Evolutionary conservation across 2,113 vertebrate species (phyloP).

Genomic region (Xyliphius kryptos): DNA sequence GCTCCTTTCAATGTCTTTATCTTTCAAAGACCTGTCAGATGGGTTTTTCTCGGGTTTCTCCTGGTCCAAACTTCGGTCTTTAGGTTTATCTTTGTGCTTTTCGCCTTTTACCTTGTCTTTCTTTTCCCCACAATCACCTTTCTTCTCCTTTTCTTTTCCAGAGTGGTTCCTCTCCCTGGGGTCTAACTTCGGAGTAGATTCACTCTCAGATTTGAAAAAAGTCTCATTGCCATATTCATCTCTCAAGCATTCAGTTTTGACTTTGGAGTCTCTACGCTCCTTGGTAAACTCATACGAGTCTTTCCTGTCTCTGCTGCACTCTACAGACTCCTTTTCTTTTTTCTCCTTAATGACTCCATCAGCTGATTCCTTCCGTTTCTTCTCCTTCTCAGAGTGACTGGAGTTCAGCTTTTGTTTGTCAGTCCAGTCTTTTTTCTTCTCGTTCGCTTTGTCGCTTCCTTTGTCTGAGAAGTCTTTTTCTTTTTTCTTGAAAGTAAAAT

Average conservation of each 20-base stretch:
- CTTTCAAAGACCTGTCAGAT: slow-evolving; percentile 76
- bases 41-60: slow-evolving; percentile 78
- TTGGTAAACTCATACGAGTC: slow-evolving; percentile 75
- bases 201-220: slow-evolving; percentile 73
- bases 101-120: slow-evolving; percentile 83
- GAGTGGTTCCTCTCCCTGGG: slow-evolving; percentile 85
- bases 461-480: slow-evolving; percentile 72
- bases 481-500: slow-evolving; percentile 76
- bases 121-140: slow-evolving; percentile 72
- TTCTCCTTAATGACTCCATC: slow-evolving; percentile 77
- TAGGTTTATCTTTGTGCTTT: slow-evolving; percentile 84
- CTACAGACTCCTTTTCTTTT: slow-evolving; percentile 78
- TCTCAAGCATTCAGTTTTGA: slow-evolving; percentile 73
- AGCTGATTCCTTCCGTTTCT: slow-evolving; percentile 80
- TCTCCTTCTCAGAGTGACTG: slow-evolving; percentile 81
- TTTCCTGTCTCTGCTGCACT: slow-evolving; percentile 77
- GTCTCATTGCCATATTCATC: slow-evolving; percentile 77
- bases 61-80: slow-evolving; percentile 64
- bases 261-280: slow-evolving; percentile 82
- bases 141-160: slow-evolving; percentile 87
- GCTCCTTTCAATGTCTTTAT: slow-evolving; percentile 81
- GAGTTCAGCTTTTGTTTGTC: slow-evolving; percentile 81
- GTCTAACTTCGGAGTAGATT: slow-evolving; percentile 73
- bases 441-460: slow-evolving; percentile 75
- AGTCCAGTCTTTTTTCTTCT: slow-evolving; percentile 84